Evolutionary conservation across 2,797 vertebrate species (phyloP).

Genomic region (Margarornis squamiger): DNA sequence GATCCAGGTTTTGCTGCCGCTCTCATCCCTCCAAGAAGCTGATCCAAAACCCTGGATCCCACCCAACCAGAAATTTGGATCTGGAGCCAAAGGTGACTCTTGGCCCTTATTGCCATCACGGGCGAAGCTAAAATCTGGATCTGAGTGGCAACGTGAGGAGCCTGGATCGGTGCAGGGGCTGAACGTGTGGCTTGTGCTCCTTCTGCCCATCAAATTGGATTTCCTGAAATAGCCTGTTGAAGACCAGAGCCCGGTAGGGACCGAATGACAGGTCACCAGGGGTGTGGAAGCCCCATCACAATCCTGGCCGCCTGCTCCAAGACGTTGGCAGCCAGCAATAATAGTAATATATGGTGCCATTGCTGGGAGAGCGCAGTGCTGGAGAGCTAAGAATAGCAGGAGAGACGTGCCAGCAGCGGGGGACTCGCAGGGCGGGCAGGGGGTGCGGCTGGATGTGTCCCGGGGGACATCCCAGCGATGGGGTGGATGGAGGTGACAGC

Average conservation of each 20-base stretch:
- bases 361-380: slow-evolving; percentile 3
- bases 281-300: slow-evolving; percentile 43
- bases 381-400: slow-evolving; percentile 59
- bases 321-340: slow-evolving; percentile 39
- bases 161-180: not conserved
- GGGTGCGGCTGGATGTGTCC: not conserved
- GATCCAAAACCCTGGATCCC: slow-evolving; percentile 42
- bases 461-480: accelerated
- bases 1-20: slow-evolving; percentile 48
- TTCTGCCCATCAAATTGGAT: slow-evolving; percentile 25
- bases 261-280: slow-evolving; percentile 39
- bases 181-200: not conserved
- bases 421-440: not conserved
- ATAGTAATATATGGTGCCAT: slow-evolving; percentile 28
- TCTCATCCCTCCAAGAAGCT: not conserved
- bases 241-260: slow-evolving; percentile 5
- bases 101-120: not conserved
- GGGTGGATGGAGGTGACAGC: not conserved
- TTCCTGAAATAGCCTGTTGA: slow-evolving; percentile 56
- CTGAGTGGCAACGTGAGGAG: not conserved
- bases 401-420: not conserved
- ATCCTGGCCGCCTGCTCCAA: slow-evolving; percentile 43
- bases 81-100: slow-evolving; percentile 62
- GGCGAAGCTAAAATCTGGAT: slow-evolving; percentile 12
- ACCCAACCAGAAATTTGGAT: slow-evolving; percentile 49